phyloP scores from a whole-genome alignment of 2,113 vertebrate genomes.

The Hydrolagus affinis region DNA sequence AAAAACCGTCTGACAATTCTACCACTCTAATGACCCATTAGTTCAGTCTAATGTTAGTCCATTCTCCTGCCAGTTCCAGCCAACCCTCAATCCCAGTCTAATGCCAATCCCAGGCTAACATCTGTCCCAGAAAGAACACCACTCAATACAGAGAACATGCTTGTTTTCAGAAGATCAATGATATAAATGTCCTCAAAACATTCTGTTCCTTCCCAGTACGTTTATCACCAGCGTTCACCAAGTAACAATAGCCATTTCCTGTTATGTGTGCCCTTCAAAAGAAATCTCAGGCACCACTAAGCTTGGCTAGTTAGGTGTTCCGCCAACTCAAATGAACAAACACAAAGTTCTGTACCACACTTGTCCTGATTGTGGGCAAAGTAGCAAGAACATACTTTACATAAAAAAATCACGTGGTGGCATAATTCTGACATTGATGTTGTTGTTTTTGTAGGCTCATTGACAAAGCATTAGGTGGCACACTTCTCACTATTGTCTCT shows the following conservation, averaged over 20 bases:
- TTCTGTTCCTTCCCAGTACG: background rate
- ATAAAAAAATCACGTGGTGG: background rate
- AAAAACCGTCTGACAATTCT: too few relatives aligned
- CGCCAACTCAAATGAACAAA: background rate
- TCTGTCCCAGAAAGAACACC: background rate
- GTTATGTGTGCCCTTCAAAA: background rate
- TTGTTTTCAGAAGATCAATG: too few relatives aligned
- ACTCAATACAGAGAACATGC: background rate
- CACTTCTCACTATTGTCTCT: background rate
- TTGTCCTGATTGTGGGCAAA: background rate
- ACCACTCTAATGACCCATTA: too few relatives aligned
- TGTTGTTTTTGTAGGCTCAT: background rate
- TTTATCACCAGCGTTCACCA: background rate
- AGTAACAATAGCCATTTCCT: background rate
- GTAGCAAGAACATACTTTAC: background rate
- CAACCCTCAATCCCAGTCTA: too few relatives aligned
- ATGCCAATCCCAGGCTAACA: background rate
- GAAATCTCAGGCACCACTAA: constrained; percentile 1
- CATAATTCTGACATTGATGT: background rate
- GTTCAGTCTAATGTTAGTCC: too few relatives aligned
- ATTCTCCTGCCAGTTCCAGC: too few relatives aligned
- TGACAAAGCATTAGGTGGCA: background rate
- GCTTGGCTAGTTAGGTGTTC: background rate
- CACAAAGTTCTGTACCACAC: background rate
- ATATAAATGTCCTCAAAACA: background rate